Percentiles rank a stretch among this genome's conserved stretches.
phyloP scores from a whole-genome alignment of 2,888 invertebrate species.

The Elmis aenea region DNA sequence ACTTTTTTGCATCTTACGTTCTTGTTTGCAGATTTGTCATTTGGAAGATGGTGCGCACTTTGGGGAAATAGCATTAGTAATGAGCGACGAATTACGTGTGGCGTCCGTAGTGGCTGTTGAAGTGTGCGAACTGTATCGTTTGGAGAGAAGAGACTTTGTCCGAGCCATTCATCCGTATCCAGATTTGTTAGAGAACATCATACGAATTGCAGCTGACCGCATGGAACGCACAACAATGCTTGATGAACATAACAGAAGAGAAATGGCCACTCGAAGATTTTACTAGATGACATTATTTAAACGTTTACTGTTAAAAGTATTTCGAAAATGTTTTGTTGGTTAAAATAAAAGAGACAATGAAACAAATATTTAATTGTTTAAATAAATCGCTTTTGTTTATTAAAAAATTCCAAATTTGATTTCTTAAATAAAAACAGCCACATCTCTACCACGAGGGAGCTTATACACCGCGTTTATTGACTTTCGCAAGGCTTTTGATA shows the following conservation, averaged over 20 bases:
- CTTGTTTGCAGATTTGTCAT: slow-evolving; percentile 45
- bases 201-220: slow-evolving; percentile 47
- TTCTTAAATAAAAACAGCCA: too few relatives aligned
- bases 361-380: too few relatives aligned
- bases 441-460: too few relatives aligned
- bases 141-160: slow-evolving; percentile 44
- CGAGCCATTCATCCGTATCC: slow-evolving; percentile 46
- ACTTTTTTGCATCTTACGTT: not conserved
- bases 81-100: slow-evolving; percentile 37
- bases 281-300: too few relatives aligned
- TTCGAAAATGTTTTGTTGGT: too few relatives aligned
- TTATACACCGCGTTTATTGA: too few relatives aligned
- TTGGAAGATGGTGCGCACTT: slow-evolving; percentile 56
- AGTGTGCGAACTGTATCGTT: slow-evolving; percentile 43
- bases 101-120: slow-evolving; percentile 45
- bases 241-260: slow-evolving; percentile 39
- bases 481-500: too few relatives aligned
- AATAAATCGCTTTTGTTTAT: too few relatives aligned
- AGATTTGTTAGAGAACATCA: slow-evolving; percentile 47
- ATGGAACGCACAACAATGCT: slow-evolving; percentile 49
- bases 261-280: slow-evolving; percentile 15
- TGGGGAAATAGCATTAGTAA: slow-evolving; percentile 48
- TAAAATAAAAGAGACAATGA: too few relatives aligned
- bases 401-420: too few relatives aligned
- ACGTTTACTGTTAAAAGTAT: too few relatives aligned